Evolutionary conservation across 2,888 invertebrate genomes (phyloP), one percentile per base, ranked within the genome.

Genomic region (Lamellibrachia satsuma): DNA sequence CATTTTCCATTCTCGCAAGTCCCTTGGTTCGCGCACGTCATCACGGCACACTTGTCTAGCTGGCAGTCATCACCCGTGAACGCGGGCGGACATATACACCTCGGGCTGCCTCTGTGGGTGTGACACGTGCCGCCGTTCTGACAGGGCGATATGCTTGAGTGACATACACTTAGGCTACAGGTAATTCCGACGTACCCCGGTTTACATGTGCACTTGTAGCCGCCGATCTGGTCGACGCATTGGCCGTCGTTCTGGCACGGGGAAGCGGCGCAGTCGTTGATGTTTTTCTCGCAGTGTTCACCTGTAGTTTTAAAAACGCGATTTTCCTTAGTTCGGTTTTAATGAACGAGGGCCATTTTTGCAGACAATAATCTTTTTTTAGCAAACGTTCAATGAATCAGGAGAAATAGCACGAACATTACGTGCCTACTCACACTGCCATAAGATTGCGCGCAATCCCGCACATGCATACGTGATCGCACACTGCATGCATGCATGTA

Each of bases 41-140:
- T 52, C 90, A 93, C 93, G 8, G 91, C 11, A 93, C 96, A 96
- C 92, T 92, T 94, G 91, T 96, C 95, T 52, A 52, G 95, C 93
- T 95, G 94, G 92, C 96, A 96, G 91, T 93, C 94, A n/a, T 92
- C 94, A 7, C 96, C 96, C 94, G 95, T 95, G 92, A 93, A 95
- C 6, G 94, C 95, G 2, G 92, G 8, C 0, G 91, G n/a, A 93
- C 96, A 96, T 1, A 94, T 52, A 93, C 96, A 96, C 0, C 55
- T 92, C 90, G 94, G 95, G 3, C 94, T 94, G 22, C 93, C 92
- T 3, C 93, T 92, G 52, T 93, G 93, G 11, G 93, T 93, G 15
- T 94, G 91, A 93, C 96, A 96, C 2, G 94, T 93, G 6, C 95
- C 95, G 9, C 94, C 94, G 94, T 96, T 95, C 92, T 94, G 95